Evolutionary conservation across 2,888 invertebrate genomes (phyloP).

Genomic region (Epinotia bilunana): DNA sequence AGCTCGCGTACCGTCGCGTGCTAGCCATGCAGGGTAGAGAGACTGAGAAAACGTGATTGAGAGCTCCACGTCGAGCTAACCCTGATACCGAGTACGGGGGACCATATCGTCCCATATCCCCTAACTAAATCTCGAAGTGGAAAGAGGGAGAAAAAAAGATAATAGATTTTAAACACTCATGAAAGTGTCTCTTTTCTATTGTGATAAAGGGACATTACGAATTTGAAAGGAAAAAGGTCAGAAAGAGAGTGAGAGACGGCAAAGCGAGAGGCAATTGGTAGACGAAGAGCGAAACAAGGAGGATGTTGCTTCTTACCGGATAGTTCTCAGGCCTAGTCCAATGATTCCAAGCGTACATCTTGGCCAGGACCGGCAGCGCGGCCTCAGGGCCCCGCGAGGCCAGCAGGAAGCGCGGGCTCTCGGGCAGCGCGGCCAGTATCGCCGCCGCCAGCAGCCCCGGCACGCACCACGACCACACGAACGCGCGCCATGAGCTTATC

Average conservation of each 20-base stretch:
- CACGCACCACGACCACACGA: slow-evolving; percentile 86
- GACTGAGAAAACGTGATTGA: too few relatives aligned
- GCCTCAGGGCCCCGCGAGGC: slow-evolving; percentile 85
- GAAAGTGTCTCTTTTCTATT: too few relatives aligned
- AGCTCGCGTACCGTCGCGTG: too few relatives aligned
- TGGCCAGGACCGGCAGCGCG: slow-evolving; percentile 85
- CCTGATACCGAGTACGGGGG: too few relatives aligned
- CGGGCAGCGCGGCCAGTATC: slow-evolving; percentile 86
- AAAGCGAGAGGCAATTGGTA: background rate
- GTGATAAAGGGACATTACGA: too few relatives aligned
- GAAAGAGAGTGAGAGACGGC: background rate
- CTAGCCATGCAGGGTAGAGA: too few relatives aligned
- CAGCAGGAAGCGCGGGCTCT: slow-evolving; percentile 90
- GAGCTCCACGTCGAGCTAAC: too few relatives aligned
- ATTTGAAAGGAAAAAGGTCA: too few relatives aligned
- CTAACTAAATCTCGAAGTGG: too few relatives aligned
- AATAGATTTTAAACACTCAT: too few relatives aligned
- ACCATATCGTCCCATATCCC: too few relatives aligned
- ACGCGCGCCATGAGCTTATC: slow-evolving; percentile 90
- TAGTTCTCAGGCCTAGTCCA: slow-evolving; percentile 61
- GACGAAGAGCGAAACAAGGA: background rate
- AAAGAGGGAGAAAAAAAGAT: too few relatives aligned
- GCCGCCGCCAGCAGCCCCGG: slow-evolving; percentile 86
- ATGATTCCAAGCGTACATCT: slow-evolving; percentile 83
- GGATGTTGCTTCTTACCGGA: slow-evolving; percentile 67